phyloP scores from a whole-genome alignment of 2,888 invertebrate genomes.

The Iselma pallidipennis region DNA sequence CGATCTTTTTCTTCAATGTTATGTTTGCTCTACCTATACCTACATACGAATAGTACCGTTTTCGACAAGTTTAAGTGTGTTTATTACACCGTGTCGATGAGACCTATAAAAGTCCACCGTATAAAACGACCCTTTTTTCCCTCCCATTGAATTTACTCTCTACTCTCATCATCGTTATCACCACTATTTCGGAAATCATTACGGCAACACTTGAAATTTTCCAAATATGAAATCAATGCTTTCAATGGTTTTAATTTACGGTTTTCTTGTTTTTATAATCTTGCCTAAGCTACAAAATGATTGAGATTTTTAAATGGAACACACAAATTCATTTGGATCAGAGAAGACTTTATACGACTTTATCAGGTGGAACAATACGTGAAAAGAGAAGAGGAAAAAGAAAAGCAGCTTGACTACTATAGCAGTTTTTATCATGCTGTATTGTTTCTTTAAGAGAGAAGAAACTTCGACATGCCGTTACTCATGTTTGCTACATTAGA shows the following conservation, averaged over 20 bases:
- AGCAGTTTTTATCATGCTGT: slow-evolving; percentile 15
- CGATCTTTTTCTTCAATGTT: too few species aligned
- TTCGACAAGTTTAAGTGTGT: slow-evolving; percentile 11
- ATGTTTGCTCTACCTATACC: too few species aligned
- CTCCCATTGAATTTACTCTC: not conserved
- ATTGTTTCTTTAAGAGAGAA: slow-evolving; percentile 16
- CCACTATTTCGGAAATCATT: not conserved
- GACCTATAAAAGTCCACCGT: slow-evolving; percentile 11
- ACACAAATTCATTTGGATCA: not conserved
- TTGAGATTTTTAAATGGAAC: not conserved
- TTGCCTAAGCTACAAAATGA: too few species aligned
- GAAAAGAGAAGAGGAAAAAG: not conserved
- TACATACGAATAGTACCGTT: too few species aligned
- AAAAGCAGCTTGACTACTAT: slow-evolving; percentile 6
- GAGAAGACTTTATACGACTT: too few species aligned
- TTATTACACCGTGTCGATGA: slow-evolving; percentile 17
- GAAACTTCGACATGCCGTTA: slow-evolving; percentile 13
- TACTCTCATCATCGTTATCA: slow-evolving; percentile 3
- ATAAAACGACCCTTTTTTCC: slow-evolving; percentile 14
- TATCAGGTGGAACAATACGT: not conserved
- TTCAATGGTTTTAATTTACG: slow-evolving; percentile 14
- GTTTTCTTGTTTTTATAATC: too few species aligned
- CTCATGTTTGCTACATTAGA: slow-evolving; percentile 20
- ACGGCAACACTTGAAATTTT: slow-evolving; percentile 6
- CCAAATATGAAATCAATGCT: slow-evolving; percentile 13